Evolutionary conservation across 2,797 vertebrate species (phyloP), one percentile per base, ranked within the genome.

Genomic region (Onychomys torridus): DNA sequence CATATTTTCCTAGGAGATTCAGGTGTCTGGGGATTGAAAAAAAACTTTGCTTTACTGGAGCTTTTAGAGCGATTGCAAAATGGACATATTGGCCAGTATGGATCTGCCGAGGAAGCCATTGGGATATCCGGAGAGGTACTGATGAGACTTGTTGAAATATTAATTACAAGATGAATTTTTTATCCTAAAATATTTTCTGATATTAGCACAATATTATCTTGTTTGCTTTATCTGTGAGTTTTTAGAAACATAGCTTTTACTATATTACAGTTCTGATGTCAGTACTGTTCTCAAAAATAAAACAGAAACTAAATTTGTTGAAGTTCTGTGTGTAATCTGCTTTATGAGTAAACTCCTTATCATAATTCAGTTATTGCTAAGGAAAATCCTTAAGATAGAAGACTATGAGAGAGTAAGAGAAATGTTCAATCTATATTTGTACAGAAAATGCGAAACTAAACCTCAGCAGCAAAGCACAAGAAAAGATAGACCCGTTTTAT

Each of bases 21-120:
- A 76, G 99, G 99, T 95, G 99, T 99, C 83, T 99, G 99, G 99
- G 99, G 99, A 46, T 98, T 99, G 97, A 99, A 99, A 98, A 99
- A 99, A 98, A 99, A 99, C 98, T 99, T 99, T 98, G 99, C 99
- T 97, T 98, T 99, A 97, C 98, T 99, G 85, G 99, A 99, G 95
- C 99, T 99, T 65, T 96, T 99, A 97, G 99, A 99, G 98, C 99
- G 99, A 79, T 99, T 99, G 78, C 99, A 99, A 98, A 99, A 99
- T 96, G 99, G 99, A 76, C 99, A 99, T 7, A 98, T 98, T 97
- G 99, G 99, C 98, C 99, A 99, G 94, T 99, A 99, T 14, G 99
- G 99, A 25, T 98, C 99, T 91, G 98, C 99, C 17, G 99, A 99
- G 98, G 99, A 99, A 73, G 98, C 98, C 37, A 98, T 99, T 97